Base-by-base conservation (phyloP, 1,140 invertebrate genomes). In the Trissolcus basalis region DNA sequence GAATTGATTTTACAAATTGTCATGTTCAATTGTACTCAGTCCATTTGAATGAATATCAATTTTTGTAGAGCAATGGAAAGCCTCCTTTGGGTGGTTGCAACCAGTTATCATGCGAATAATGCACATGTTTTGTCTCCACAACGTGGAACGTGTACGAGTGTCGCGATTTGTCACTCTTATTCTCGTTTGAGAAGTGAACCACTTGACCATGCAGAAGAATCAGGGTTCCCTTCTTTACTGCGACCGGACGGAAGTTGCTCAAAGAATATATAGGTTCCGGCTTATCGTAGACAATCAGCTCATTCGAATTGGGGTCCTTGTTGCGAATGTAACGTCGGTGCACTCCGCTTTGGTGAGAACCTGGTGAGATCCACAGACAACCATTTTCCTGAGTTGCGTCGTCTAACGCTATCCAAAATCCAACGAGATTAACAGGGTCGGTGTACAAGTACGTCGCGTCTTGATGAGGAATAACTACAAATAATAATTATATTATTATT, bases 121-220 rank as follows among this genome's bases (percentile, higher is more conserved):
- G 89, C 0, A 93, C 93, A 43, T 93, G 88, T 11, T 93, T 88
- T 53, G 92, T 92, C 85, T 99, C 97, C 53, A 96, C 91, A 0
- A 98, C 91, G 86, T 99, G 98, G 86, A 98, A 98, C 4, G 97
- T 98, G 86, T 99, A 99, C 2, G 95, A 96, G 77, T 97, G 94
- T 55, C 98, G 91, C n/a, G 96, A 94, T 54, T 92, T 92, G 0
- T 91, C 80, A 0, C 96, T 98, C 55, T 89, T 92, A 85, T 99
- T 99, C 6, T 90, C 86, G 43, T 95, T 94, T 82, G 97, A 99
- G 82, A 94, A 95, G 83, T 99, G 98, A 0, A 98, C 93, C 1
- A 99, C 96, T 83, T 95, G 92, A 0, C 97, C 97, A 81, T 99
- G 94, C 49, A 99, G 94, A 5, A 99, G 82, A 45, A 99, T 92